Evolutionary conservation across 1,140 invertebrate species (phyloP).

Genomic region (Drosophila tsacasi): DNA sequence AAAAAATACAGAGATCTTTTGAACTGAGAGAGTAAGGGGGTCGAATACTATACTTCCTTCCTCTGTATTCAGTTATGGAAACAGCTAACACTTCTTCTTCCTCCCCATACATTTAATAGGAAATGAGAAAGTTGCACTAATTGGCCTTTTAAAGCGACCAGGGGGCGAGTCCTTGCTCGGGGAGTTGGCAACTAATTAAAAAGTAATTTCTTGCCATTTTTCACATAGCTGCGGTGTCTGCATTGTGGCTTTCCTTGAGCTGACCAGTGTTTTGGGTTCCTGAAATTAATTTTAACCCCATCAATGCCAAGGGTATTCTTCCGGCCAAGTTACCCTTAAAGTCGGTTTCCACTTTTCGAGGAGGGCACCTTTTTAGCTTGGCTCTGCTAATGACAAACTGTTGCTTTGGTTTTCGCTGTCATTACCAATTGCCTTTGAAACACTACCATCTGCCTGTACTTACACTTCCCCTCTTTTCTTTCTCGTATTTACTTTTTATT

Average conservation of each 20-base stretch:
- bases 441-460: constrained; percentile 36
- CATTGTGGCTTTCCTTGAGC: constrained; percentile 15
- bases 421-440: constrained; percentile 44
- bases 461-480: constrained; percentile 13
- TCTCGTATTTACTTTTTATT: constrained; percentile 17
- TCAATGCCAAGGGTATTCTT: constrained; percentile 55
- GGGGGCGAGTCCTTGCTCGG: constrained; percentile 11
- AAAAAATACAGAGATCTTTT: constrained; percentile 54
- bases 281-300: constrained; percentile 63
- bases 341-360: not conserved
- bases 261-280: constrained; percentile 29
- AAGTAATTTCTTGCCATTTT: constrained; percentile 59
- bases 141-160: constrained; percentile 20
- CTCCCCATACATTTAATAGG: not conserved
- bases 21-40: not conserved
- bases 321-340: constrained; percentile 2
- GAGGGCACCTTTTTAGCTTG: not conserved
- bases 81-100: not conserved
- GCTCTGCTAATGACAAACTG: constrained; percentile 39
- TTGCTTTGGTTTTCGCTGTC: constrained; percentile 29
- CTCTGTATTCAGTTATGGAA: not conserved
- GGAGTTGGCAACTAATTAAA: constrained; percentile 64
- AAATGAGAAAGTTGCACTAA: constrained; percentile 13
- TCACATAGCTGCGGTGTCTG: constrained; percentile 28
- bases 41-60: constrained; percentile 9